Evolutionary conservation across 2,888 invertebrate species (phyloP).

Genomic region (Volucella zonaria): DNA sequence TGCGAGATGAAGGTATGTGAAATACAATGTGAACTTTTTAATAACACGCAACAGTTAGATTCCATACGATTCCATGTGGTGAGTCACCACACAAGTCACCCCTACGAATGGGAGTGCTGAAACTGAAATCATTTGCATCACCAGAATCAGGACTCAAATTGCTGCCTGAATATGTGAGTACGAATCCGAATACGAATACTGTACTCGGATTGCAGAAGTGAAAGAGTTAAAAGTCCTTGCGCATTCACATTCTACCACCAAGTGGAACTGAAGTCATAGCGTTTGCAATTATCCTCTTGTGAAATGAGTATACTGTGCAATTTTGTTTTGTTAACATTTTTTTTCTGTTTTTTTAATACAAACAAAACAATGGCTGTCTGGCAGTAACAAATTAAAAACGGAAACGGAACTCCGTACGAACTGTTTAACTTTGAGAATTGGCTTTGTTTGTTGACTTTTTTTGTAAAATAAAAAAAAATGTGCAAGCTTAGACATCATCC

Average conservation of each 20-base stretch:
- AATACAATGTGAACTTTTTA: conserved; percentile 55
- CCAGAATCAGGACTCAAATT: conserved; percentile 1
- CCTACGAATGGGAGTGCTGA: not conserved
- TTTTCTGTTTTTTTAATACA: not conserved
- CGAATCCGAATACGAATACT: not conserved
- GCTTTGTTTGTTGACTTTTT: not conserved
- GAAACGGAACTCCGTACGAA: conserved; percentile 14
- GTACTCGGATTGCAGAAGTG: not conserved
- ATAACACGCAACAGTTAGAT: conserved; percentile 67
- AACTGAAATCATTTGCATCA: conserved; percentile 7
- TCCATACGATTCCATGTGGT: not conserved
- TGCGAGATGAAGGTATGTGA: not conserved
- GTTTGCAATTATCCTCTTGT: conserved; percentile 55
- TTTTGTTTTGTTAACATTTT: conserved; percentile 23
- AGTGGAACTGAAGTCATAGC: conserved; percentile 45
- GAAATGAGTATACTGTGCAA: conserved; percentile 43
- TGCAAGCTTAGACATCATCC: not conserved
- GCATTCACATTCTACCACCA: conserved; percentile 28
- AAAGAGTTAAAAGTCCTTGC: not conserved
- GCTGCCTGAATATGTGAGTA: too few relatives aligned
- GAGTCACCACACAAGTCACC: not conserved
- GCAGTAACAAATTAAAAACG: conserved; percentile 19
- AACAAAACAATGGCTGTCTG: conserved; percentile 42
- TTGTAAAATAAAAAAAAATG: not conserved
- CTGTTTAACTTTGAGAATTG: not conserved